Evolutionary conservation across 2,797 vertebrate genomes (phyloP).

Genomic region (Ambastaia sidthimunki): DNA sequence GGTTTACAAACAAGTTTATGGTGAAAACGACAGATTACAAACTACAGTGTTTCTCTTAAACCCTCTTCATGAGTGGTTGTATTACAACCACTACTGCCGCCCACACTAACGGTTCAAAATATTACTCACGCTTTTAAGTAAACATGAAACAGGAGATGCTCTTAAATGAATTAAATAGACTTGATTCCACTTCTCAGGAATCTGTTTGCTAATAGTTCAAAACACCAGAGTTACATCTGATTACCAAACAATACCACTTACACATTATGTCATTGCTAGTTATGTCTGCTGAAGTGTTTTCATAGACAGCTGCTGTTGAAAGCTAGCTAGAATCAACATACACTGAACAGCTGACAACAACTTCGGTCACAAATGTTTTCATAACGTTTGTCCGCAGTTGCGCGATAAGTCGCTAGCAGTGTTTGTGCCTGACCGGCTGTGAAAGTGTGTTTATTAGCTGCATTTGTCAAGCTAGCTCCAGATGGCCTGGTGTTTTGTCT

Average conservation of each 20-base stretch:
- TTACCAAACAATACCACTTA: not conserved
- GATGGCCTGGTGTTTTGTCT: slow-evolving; percentile 80
- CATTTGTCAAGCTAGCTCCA: slow-evolving; percentile 68
- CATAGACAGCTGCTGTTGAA: not conserved
- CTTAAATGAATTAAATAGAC: not conserved
- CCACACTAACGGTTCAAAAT: not conserved
- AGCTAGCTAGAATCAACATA: not conserved
- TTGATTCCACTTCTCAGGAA: not conserved
- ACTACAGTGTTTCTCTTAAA: slow-evolving; percentile 18
- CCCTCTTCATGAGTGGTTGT: not conserved
- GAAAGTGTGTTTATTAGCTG: slow-evolving; percentile 51
- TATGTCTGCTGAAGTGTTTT: slow-evolving; percentile 25
- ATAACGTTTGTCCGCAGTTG: slow-evolving; percentile 60
- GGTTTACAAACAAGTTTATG: slow-evolving; percentile 1
- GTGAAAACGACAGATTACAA: slow-evolving; percentile 5
- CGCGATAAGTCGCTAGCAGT: slow-evolving; percentile 36
- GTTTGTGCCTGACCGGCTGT: slow-evolving; percentile 41
- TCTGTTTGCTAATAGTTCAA: not conserved
- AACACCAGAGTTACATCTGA: not conserved
- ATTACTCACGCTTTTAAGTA: not conserved
- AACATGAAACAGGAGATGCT: not conserved
- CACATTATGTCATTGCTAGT: not conserved
- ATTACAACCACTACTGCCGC: not conserved
- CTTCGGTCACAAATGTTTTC: slow-evolving; percentile 42
- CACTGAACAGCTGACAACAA: not conserved